Evolutionary conservation across 2,888 invertebrate species (phyloP).

Genomic region (Alentia gelatinosa): DNA sequence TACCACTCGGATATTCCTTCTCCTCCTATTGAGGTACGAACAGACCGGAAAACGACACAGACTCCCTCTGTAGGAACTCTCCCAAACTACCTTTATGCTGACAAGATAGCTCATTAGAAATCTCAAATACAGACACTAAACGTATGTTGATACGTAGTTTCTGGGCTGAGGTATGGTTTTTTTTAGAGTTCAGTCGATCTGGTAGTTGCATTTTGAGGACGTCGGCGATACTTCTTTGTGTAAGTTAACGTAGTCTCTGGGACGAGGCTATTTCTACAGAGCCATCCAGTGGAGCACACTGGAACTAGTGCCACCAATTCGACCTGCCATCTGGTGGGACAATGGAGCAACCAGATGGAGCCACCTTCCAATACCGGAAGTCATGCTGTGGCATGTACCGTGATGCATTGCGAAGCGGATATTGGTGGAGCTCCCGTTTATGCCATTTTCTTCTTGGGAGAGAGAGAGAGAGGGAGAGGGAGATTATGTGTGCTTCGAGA

Average conservation of each 20-base stretch:
- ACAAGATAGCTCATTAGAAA: no score
- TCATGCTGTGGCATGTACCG: background rate
- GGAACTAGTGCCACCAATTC: slow-evolving; percentile 47
- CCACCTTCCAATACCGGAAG: background rate
- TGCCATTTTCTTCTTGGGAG: background rate
- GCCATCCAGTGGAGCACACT: slow-evolving; percentile 49
- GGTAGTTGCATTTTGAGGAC: no score
- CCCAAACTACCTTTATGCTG: no score
- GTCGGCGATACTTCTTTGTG: background rate
- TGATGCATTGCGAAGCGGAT: background rate
- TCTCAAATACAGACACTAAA: no score
- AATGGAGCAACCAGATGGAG: background rate
- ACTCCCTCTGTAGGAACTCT: no score
- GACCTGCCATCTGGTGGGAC: slow-evolving; percentile 23
- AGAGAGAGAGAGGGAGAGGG: no score
- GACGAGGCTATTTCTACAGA: background rate
- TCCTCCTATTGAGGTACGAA: no score
- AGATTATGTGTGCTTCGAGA: background rate
- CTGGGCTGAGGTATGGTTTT: no score
- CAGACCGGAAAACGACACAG: no score
- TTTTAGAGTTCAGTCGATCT: no score
- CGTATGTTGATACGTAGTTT: no score
- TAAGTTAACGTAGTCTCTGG: slow-evolving; percentile 21
- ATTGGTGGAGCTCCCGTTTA: background rate
- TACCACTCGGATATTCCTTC: no score